These are phyloP conservation scores for Scrobipalpa costella DNA, from an alignment of 2,888 invertebrate genomes.

Conservation along the genomic window DNA sequence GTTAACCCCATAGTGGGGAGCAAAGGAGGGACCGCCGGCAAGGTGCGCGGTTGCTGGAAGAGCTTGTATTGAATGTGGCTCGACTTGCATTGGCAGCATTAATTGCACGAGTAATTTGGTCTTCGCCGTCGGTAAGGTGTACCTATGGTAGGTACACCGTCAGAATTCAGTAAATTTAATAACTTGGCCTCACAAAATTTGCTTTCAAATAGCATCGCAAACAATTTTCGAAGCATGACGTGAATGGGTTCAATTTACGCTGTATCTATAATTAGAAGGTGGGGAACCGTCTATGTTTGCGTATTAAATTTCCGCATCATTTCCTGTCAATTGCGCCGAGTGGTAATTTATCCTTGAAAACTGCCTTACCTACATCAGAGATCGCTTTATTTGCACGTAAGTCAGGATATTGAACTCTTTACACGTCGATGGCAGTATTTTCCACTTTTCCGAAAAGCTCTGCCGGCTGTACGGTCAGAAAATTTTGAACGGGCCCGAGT, in stretches of 20 bases:
- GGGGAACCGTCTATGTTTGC: neutral
- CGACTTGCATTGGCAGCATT: too few relatives aligned
- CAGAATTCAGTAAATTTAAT: slow-evolving; percentile 1
- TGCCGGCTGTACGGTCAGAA: slow-evolving; percentile 8
- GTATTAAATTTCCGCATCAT: slow-evolving; percentile 35
- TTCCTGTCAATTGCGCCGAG: slow-evolving; percentile 49
- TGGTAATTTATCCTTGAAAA: slow-evolving; percentile 53
- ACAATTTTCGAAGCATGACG: neutral
- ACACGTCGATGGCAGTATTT: slow-evolving; percentile 57
- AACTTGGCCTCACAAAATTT: neutral
- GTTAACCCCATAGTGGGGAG: too few relatives aligned
- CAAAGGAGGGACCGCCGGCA: too few relatives aligned
- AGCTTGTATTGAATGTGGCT: too few relatives aligned
- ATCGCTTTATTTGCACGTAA: slow-evolving; percentile 54
- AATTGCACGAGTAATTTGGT: too few relatives aligned
- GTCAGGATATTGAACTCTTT: slow-evolving; percentile 54
- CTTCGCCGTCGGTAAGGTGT: too few relatives aligned
- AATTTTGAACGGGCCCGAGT: slow-evolving; percentile 2
- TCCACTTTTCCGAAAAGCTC: slow-evolving; percentile 31
- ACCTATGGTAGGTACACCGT: too few relatives aligned
- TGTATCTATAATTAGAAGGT: neutral
- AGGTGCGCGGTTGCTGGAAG: too few relatives aligned
- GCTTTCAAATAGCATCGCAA: neutral
- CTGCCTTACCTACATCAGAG: slow-evolving; percentile 50
- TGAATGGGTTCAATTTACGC: neutral